Evolutionary conservation across 2,888 invertebrate species (phyloP).

Genomic region (Drosophila nigricruria): DNA sequence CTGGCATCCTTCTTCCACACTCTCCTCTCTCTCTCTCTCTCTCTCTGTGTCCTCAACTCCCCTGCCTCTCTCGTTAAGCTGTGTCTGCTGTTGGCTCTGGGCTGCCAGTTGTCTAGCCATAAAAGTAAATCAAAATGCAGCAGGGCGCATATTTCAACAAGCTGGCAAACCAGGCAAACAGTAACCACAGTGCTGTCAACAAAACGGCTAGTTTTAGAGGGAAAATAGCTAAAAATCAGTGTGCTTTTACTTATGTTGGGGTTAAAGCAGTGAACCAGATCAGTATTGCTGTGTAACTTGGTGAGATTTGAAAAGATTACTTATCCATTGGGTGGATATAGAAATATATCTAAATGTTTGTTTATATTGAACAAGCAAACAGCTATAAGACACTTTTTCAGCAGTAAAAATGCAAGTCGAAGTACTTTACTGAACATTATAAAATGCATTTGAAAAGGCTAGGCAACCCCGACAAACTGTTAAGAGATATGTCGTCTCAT

Average conservation of each 20-base stretch:
- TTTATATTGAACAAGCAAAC: too few species aligned
- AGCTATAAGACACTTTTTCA: too few species aligned
- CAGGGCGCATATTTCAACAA: constrained; percentile 59
- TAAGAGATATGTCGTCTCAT: too few species aligned
- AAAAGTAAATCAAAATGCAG: constrained; percentile 78
- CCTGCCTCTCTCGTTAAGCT: constrained; percentile 3
- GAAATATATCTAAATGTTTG: too few species aligned
- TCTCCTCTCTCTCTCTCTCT: background rate
- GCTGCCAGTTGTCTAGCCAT: constrained; percentile 65
- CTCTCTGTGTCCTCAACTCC: background rate
- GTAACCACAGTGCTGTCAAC: constrained; percentile 4
- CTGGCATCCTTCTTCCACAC: constrained; percentile 18
- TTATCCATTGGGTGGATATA: too few species aligned
- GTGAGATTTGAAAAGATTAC: background rate
- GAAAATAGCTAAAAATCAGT: background rate
- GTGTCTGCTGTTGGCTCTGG: constrained; percentile 6
- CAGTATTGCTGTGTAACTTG: background rate
- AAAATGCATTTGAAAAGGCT: too few species aligned
- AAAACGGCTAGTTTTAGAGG: background rate
- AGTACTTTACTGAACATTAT: too few species aligned
- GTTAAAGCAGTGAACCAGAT: background rate
- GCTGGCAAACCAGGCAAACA: constrained; percentile 34
- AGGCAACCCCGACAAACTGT: too few species aligned
- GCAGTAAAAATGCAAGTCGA: too few species aligned
- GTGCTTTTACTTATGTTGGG: too few species aligned